phyloP scores from a whole-genome alignment of 2,888 invertebrate genomes.

The Leucophora obtusa region DNA sequence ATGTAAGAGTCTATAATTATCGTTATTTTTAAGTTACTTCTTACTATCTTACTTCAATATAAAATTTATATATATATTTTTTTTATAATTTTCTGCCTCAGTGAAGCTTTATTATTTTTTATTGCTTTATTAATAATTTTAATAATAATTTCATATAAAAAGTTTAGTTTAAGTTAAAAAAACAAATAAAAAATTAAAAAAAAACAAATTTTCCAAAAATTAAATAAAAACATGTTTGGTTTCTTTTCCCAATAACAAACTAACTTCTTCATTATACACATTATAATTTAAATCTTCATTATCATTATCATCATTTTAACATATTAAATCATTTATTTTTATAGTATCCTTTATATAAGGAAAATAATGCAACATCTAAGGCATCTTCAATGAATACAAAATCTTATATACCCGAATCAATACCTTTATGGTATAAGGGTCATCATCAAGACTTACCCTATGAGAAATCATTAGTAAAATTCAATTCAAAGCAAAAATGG shows the following conservation, averaged over 20 bases:
- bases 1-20: constrained; percentile 74
- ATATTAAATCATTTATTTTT: constrained; percentile 41
- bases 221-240: background rate
- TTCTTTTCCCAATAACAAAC: constrained; percentile 6
- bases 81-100: constrained; percentile 46
- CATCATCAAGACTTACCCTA: constrained; percentile 11
- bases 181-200: constrained; percentile 28
- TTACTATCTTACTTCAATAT: constrained; percentile 20
- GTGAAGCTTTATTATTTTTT: constrained; percentile 49
- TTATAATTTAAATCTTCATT: constrained; percentile 17
- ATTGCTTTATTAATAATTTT: constrained; percentile 54
- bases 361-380: constrained; percentile 11
- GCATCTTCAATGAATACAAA: background rate
- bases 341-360: constrained; percentile 38
- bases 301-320: constrained; percentile 39
- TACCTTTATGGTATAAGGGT: background rate
- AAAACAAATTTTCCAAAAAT: constrained; percentile 29
- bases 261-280: background rate
- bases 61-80: constrained; percentile 20
- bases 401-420: background rate
- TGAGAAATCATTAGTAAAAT: background rate
- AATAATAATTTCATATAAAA: constrained; percentile 12
- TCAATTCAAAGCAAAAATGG: constrained; percentile 28
- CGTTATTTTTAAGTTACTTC: constrained; percentile 54
- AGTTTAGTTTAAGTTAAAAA: constrained; percentile 39